Evolutionary conservation across 2,797 vertebrate species (phyloP).

Genomic region (Prunella strophiata): DNA sequence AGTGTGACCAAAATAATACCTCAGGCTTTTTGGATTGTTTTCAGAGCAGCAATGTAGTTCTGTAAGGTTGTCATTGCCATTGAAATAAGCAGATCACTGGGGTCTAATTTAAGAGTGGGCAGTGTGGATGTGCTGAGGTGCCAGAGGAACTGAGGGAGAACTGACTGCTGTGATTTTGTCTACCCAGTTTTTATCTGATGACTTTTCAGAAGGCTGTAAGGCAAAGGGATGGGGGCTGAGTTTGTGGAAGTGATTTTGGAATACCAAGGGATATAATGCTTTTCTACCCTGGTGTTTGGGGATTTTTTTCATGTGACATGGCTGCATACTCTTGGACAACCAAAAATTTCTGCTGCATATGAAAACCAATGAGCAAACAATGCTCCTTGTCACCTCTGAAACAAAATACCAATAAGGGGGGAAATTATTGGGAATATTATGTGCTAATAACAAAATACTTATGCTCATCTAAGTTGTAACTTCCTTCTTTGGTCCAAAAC

Average conservation of each 20-base stretch:
- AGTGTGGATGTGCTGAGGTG: background rate
- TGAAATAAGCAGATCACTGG: background rate
- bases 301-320: background rate
- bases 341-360: background rate
- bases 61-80: background rate
- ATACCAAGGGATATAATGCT: background rate
- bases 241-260: background rate
- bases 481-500: conserved; percentile 10
- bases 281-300: background rate
- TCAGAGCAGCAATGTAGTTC: background rate
- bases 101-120: background rate
- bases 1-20: background rate
- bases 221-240: accelerated
- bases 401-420: background rate
- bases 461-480: background rate
- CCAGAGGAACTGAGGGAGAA: background rate
- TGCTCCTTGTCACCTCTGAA: background rate
- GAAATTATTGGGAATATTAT: background rate
- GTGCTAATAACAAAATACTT: background rate
- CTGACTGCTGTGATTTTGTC: background rate
- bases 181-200: background rate
- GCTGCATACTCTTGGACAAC: background rate
- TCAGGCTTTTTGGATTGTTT: background rate
- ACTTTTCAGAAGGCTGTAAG: background rate
- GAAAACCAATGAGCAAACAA: background rate